Conservation (phyloP, 2,888 invertebrate genomes). For the Volucella zonaria region DNA sequence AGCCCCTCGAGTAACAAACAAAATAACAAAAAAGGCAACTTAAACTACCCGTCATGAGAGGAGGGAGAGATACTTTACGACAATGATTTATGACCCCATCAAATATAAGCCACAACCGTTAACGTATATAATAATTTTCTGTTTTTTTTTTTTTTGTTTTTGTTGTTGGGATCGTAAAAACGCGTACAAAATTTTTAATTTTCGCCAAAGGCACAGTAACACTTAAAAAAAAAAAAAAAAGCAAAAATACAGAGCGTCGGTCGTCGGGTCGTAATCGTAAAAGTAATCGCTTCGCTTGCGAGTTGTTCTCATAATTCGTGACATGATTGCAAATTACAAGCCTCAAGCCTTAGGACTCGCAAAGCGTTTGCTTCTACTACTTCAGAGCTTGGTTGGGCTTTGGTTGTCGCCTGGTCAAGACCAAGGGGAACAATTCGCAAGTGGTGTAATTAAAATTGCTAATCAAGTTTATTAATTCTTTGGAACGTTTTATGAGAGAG, state of each 20-base stretch:
- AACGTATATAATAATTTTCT: constrained; percentile 37
- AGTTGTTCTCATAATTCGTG: constrained; percentile 73
- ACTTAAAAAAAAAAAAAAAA: neutral
- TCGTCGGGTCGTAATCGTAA: constrained; percentile 39
- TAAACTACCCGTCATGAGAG: constrained; percentile 2
- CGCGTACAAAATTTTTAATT: constrained; percentile 72
- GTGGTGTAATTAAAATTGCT: constrained; percentile 10
- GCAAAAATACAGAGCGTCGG: constrained; percentile 1
- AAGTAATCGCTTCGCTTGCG: constrained; percentile 63
- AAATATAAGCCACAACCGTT: constrained; percentile 71
- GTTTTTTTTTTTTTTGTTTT: constrained; percentile 15
- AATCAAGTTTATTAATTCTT: constrained; percentile 9
- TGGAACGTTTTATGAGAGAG: neutral
- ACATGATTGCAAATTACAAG: constrained; percentile 67
- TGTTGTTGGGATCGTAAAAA: constrained; percentile 57
- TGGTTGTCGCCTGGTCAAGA: no score
- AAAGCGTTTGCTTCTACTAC: no score
- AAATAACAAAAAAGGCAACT: constrained; percentile 11
- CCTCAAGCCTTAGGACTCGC: neutral
- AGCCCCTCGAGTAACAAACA: neutral
- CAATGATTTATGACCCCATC: constrained; percentile 71
- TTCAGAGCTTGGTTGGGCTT: neutral
- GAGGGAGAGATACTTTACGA: constrained; percentile 60
- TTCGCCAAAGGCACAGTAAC: constrained; percentile 35
- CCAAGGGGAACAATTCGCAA: neutral